Conservation (phyloP, 2,797 vertebrate species). For the Astyanax mexicanus region DNA sequence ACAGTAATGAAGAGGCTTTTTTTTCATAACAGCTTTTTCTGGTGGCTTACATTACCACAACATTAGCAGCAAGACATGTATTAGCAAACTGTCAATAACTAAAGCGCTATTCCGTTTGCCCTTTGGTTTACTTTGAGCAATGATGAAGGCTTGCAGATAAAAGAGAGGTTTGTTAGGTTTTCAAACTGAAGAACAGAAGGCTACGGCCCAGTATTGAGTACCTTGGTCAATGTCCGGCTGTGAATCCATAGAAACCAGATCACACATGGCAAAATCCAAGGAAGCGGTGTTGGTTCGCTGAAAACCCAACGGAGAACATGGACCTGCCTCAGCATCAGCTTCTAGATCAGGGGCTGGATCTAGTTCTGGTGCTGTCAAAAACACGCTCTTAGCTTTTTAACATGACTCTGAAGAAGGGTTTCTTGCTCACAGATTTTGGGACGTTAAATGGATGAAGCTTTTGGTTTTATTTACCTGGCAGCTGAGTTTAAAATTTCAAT, state of each 20-base stretch:
- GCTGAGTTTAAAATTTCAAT: no score
- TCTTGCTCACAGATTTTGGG: constrained; percentile 68
- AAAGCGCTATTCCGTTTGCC: not conserved
- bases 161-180: constrained; percentile 15
- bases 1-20: not conserved
- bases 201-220: constrained; percentile 59
- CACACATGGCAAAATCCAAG: constrained; percentile 74
- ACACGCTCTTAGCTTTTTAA: constrained; percentile 67
- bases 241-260: constrained; percentile 80
- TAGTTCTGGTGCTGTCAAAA: constrained; percentile 56
- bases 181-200: constrained; percentile 42
- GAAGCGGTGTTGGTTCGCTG: constrained; percentile 61
- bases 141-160: constrained; percentile 4
- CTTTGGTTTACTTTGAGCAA: not conserved
- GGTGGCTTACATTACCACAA: not conserved
- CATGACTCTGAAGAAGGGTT: constrained; percentile 65
- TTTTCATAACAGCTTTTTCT: not conserved
- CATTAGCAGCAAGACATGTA: not conserved
- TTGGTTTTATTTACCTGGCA: constrained; percentile 74
- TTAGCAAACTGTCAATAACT: not conserved
- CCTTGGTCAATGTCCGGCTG: constrained; percentile 75
- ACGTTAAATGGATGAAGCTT: constrained; percentile 84
- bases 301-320: constrained; percentile 59
- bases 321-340: constrained; percentile 58
- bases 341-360: constrained; percentile 42